These are phyloP conservation scores for Scaptomyza hsui DNA, from an alignment of 1,140 invertebrate species.

Conservation along the genomic window DNA sequence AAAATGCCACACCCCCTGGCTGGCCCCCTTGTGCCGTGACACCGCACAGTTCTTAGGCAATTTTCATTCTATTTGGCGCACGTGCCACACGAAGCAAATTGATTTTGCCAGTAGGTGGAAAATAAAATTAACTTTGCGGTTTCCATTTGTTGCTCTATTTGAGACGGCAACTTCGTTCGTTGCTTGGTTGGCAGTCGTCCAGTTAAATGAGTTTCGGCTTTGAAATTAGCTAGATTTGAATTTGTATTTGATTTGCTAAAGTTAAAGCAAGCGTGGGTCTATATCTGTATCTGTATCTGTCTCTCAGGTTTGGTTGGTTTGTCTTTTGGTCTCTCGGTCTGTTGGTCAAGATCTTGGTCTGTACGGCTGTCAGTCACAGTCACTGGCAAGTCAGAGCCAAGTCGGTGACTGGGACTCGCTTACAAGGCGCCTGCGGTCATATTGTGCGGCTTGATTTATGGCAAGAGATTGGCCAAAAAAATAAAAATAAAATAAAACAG, in stretches of 20 bases:
- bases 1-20: conserved; percentile 9
- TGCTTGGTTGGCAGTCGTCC: conserved; percentile 15
- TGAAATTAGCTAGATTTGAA: conserved; percentile 81
- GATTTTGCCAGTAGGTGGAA: conserved; percentile 83
- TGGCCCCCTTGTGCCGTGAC: background rate
- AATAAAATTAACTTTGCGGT: conserved; percentile 81
- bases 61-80: conserved; percentile 81
- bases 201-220: conserved; percentile 77
- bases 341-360: conserved; percentile 69
- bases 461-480: conserved; percentile 72
- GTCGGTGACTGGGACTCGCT: conserved; percentile 73
- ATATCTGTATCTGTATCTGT: conserved; percentile 22
- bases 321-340: conserved; percentile 48
- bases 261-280: conserved; percentile 65
- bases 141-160: conserved; percentile 63
- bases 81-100: conserved; percentile 83
- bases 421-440: conserved; percentile 80
- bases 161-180: conserved; percentile 5
- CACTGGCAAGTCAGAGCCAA: conserved; percentile 56
- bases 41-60: conserved; percentile 27
- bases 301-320: conserved; percentile 6
- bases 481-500: conserved; percentile 21
- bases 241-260: conserved; percentile 80
- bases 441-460: conserved; percentile 77
- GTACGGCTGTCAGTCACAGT: conserved; percentile 72